phyloP scores from a whole-genome alignment of 2,888 invertebrate genomes.

The Tetrapedia diversipes region DNA sequence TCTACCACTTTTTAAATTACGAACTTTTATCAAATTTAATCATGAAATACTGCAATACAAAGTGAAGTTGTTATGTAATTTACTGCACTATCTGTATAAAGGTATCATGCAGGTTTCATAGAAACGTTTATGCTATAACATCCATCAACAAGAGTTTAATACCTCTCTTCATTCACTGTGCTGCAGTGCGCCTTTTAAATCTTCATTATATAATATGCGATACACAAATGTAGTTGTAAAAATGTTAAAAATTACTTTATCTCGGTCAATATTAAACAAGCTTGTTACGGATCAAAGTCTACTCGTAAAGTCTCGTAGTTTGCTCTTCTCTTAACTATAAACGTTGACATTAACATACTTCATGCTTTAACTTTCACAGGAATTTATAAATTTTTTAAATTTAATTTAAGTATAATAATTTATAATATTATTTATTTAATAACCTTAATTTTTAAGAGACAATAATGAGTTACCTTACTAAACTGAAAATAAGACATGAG shows the following conservation, averaged over 20 bases:
- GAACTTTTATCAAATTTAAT: neutral
- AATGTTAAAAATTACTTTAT: slow-evolving; percentile 22
- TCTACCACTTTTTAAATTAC: neutral
- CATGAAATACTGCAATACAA: too few relatives aligned
- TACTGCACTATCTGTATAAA: neutral
- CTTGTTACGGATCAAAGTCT: slow-evolving; percentile 11
- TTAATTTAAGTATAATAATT: too few relatives aligned
- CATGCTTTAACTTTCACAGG: neutral
- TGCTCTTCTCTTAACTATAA: neutral
- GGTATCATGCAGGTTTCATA: neutral
- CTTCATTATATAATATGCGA: slow-evolving; percentile 2
- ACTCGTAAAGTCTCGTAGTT: neutral
- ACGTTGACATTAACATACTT: too few relatives aligned
- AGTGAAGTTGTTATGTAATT: neutral
- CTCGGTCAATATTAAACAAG: neutral
- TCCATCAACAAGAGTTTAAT: neutral
- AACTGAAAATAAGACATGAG: too few relatives aligned
- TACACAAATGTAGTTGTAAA: neutral
- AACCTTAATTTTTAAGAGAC: too few relatives aligned
- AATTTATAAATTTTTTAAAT: too few relatives aligned
- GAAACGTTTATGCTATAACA: neutral
- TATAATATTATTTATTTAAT: too few relatives aligned
- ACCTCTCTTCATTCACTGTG: neutral
- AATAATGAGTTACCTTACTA: too few relatives aligned
- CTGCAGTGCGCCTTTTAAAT: neutral